A percentile compares a stretch with the other conserved stretches of the same genome.
Evolutionary conservation across 37 sponge, comb jelly and placozoan genomes (phyloP).

Genomic region (Crambe crambe): DNA sequence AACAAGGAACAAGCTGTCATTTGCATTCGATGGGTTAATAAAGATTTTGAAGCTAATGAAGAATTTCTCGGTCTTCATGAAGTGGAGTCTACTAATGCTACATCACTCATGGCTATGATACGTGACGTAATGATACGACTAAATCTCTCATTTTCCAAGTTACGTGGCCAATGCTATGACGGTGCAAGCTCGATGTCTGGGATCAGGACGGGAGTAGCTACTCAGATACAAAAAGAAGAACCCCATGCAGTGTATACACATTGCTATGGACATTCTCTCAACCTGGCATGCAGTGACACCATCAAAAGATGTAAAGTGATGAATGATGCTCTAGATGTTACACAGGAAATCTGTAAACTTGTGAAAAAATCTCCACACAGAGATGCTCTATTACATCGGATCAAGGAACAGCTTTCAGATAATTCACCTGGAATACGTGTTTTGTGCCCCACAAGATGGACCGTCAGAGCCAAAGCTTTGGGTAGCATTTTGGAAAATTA

Average conservation of each 20-base stretch:
- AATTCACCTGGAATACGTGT: conserved; percentile 59
- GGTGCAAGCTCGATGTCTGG: conserved; percentile 61
- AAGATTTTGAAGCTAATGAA: conserved; percentile 39
- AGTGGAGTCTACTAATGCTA: conserved; percentile 32
- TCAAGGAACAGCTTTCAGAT: conserved; percentile 51
- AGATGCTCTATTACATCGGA: conserved; percentile 46
- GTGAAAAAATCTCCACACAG: conserved; percentile 52
- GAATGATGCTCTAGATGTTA: conserved; percentile 61
- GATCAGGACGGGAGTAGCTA: conserved; percentile 45
- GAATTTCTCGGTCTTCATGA: too few relatives aligned
- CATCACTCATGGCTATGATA: conserved; percentile 6
- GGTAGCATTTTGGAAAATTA: not conserved
- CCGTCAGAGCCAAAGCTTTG: conserved; percentile 6
- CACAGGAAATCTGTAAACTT: conserved; percentile 60
- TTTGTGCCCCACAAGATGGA: conserved; percentile 56
- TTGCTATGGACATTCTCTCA: conserved; percentile 60
- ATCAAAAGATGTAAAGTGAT: conserved; percentile 61
- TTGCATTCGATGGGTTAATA: conserved; percentile 59
- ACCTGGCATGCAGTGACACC: conserved; percentile 41
- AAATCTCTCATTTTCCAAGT: conserved; percentile 57
- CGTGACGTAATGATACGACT: conserved; percentile 45
- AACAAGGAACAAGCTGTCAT: conserved; percentile 72
- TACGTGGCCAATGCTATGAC: conserved; percentile 71
- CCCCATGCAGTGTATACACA: conserved; percentile 59
- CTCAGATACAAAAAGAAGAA: conserved; percentile 24